Base-by-base conservation (phyloP, 2,888 invertebrate species). In the Agonopterix alstromeriana region DNA sequence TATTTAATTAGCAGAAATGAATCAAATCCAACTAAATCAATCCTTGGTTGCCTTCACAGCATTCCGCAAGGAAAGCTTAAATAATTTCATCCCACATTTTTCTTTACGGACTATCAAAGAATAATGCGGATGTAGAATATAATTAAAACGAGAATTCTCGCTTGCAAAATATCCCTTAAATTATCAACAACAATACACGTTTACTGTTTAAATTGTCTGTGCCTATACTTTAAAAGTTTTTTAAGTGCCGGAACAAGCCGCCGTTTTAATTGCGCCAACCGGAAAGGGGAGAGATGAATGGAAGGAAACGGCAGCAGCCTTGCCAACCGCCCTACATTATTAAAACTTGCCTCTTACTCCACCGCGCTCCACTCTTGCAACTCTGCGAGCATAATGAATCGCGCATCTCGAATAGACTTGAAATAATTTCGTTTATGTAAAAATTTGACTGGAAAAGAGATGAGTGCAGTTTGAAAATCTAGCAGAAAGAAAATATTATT, bases 281-380 rank as follows among this genome's bases (percentile, higher is more conserved):
- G 83, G 83, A 85, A 83, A 82, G 81, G 82, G 84, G 85, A 81
- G 82, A 80, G 83, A 83, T 84, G 85, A 86, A 86, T 85, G 80
- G 80, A 80, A 83, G 83, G 83, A 83, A 84, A 78, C 79, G 77
- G 79, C 42, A 12, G 38, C 42, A 77, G 77, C 68, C 82, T 80
- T 81, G 81, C 83, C 82, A 83, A 82, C 82, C 82, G 77, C 77
- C 78, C 82, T 79, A 82, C 84, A 84, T 85, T 86, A 86, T 84
- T 83, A 85, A 84, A 85, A 86, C 82, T 85, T 84, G 82, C 82
- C 80, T 83, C 80, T 83, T 77, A 78, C 77, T 75, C 67, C 58
- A 72, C 70, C 70, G 66, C 69, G 65, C 73, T 65, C 71, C 69
- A 68, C 78, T 77, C 76, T 72, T 65, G 67, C 74, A 70, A 74